Evolutionary conservation across 2,113 vertebrate species (phyloP).

Genomic region (Grallaria varia): DNA sequence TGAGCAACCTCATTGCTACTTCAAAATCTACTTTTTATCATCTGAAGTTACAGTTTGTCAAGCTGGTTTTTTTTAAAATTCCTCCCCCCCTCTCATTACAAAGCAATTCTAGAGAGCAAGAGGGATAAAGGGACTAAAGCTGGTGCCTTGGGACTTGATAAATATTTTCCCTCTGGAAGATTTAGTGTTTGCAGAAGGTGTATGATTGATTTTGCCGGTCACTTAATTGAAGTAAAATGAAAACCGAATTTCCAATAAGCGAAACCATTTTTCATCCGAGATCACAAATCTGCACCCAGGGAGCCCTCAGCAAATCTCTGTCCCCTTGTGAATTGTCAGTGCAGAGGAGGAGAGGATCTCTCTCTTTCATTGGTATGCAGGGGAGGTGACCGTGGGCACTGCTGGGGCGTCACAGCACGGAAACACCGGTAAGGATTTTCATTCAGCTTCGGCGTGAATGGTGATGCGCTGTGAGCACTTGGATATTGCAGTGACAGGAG

Average conservation of each 20-base stretch:
- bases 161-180: slow-evolving; percentile 75
- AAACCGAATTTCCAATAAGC: slow-evolving; percentile 76
- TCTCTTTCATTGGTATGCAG: neutral
- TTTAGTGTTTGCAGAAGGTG: slow-evolving; percentile 70
- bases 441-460: neutral
- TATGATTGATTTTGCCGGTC: slow-evolving; percentile 74
- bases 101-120: neutral
- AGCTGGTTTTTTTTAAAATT: neutral
- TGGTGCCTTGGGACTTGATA: slow-evolving; percentile 67
- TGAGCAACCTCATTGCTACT: neutral
- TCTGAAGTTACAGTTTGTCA: neutral
- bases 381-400: accelerated
- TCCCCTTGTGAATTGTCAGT: neutral
- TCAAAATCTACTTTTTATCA: neutral
- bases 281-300: slow-evolving; percentile 31
- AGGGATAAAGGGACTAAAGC: slow-evolving; percentile 15
- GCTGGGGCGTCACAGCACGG: neutral
- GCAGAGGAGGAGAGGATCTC: neutral
- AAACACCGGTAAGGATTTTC: neutral
- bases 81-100: accelerated
- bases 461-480: neutral
- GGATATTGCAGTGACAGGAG: neutral
- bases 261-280: slow-evolving; percentile 67
- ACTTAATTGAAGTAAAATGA: slow-evolving; percentile 80
- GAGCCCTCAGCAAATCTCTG: slow-evolving; percentile 48